Evolutionary conservation across 1,140 invertebrate genomes (phyloP).

Genomic region (Drosophila saltans): DNA sequence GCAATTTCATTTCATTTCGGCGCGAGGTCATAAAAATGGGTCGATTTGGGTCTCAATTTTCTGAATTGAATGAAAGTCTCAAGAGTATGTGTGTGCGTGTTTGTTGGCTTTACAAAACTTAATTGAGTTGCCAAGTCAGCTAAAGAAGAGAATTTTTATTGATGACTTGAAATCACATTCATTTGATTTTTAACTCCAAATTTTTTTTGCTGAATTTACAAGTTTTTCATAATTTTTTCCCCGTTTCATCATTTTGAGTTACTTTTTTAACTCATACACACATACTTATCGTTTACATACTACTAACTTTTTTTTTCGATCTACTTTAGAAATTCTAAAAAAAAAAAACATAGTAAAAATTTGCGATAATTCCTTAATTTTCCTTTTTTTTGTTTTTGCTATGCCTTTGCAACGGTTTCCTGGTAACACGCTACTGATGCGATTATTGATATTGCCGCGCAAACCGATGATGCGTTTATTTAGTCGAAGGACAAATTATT

Average conservation of each 20-base stretch:
- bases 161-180: not conserved
- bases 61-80: conserved; percentile 41
- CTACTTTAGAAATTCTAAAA: not conserved
- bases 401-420: not conserved
- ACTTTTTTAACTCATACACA: not conserved
- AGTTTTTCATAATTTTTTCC: too few species aligned
- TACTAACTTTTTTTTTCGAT: not conserved
- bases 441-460: not conserved
- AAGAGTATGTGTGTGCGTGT: conserved; percentile 2
- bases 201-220: not conserved
- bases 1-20: conserved; percentile 61
- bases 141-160: conserved; percentile 31
- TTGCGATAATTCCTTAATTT: too few species aligned
- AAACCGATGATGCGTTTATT: not conserved
- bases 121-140: conserved; percentile 72
- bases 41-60: conserved; percentile 66
- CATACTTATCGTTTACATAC: not conserved
- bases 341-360: not conserved
- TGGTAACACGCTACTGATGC: not conserved
- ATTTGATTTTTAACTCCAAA: not conserved
- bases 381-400: not conserved
- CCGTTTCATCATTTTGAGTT: not conserved
- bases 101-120: conserved; percentile 49
- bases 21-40: conserved; percentile 60
- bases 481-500: not conserved